Evolutionary conservation across 1,140 invertebrate species (phyloP).

Genomic region (Bombus vancouverensis): DNA sequence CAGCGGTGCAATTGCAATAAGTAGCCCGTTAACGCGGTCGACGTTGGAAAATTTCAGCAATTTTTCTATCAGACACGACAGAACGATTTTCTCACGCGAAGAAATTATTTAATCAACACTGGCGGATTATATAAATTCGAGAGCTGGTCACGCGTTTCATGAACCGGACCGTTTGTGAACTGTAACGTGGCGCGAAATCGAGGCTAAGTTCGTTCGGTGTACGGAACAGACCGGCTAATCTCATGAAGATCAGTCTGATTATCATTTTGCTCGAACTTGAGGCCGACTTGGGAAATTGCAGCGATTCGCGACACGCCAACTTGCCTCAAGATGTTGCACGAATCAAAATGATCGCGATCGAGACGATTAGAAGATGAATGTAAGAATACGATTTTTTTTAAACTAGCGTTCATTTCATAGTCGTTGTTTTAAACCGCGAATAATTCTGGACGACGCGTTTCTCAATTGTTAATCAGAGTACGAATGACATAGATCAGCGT

Average conservation of each 20-base stretch:
- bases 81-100: conserved; percentile 45
- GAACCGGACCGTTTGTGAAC: background rate
- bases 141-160: background rate
- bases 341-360: too few species aligned
- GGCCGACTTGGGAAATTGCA: background rate
- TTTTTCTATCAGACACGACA: conserved; percentile 43
- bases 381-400: background rate
- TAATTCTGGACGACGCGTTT: too few species aligned
- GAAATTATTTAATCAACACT: conserved; percentile 23
- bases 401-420: too few species aligned
- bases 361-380: background rate
- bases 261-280: conserved; percentile 24
- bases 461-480: too few species aligned
- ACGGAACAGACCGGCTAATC: background rate
- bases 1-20: conserved; percentile 35
- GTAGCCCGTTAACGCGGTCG: conserved; percentile 8
- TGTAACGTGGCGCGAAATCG: conserved; percentile 1
- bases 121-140: conserved; percentile 28
- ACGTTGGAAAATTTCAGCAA: conserved; percentile 40
- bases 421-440: background rate
- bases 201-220: conserved; percentile 9
- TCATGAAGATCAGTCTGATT: conserved; percentile 14
- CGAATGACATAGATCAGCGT: too few species aligned
- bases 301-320: background rate
- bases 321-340: background rate